Base-by-base conservation (phyloP, 2,888 invertebrate species). In the Lysandra coridon region DNA sequence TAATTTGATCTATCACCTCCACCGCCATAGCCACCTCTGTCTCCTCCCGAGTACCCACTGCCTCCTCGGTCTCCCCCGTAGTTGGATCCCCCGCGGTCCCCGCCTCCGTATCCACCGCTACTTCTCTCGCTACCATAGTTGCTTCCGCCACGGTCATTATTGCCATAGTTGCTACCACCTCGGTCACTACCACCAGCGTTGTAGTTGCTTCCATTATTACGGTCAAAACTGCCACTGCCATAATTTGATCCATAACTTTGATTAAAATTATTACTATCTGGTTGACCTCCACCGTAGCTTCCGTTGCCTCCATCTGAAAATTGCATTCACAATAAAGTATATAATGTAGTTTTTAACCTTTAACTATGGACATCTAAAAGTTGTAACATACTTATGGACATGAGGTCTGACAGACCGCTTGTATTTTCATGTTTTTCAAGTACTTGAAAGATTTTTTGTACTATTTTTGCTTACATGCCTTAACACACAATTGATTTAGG, bases 1-100 rank as follows among this genome's bases (percentile, higher is more conserved):
- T 92, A 95, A 85, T 95, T 90, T 81, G 93, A 88, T 81, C 95
- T 86, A 85, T 94, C 93, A 80, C 82, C 81, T 84, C 93, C 92
- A 83, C 94, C 91, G 78, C 93, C 92, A 85, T 91, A 92, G 81
- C 93, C 91, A 73, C 95, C 91, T 77, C 95, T 91, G 33, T 83
- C 89, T 85, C 88, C 92, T 80, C 92, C 87, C 40, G 90, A 90
- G 83, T 91, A 91, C 82, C 93, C 89, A 81, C 91, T 86, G 80
- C 91, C 88, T 62, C 91, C 88, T 77, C 93, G 86, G 84, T 94
- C 93, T 82, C 94, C 92, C 64, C 93, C 92, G 84, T 90, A 92
- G 76, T 80, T 81, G 1, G 83, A 83, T 1, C 83, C 80, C 12
- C 83, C 77, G n/a, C 85, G 90, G 84, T 89, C 95, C 84, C 88